Base-by-base conservation (phyloP, 2,888 invertebrate genomes). In the Fissipunctia ypsillon region DNA sequence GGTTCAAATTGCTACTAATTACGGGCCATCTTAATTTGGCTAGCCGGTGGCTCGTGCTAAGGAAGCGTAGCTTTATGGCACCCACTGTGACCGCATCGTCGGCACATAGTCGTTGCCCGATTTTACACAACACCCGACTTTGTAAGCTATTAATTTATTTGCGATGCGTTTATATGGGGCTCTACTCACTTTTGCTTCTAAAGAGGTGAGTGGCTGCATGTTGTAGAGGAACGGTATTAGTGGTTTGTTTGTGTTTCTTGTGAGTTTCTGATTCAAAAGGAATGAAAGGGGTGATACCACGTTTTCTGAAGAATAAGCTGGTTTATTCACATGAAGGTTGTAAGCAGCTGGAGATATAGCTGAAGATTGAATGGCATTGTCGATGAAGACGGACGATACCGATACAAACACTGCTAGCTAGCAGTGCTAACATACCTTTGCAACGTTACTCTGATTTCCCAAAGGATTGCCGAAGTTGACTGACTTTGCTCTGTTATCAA, bases 31-130 rank as follows among this genome's bases (percentile, higher is more conserved):
- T 73, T 86, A 86, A 61, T 84, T 50, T 93, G 93, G 95, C 80
- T 80, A 66, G 81, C 84, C 81, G 85, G 83, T 87, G 84, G 91
- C 89, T 89, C 86, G 90, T 92, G 91, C 89, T 92, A 93, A 94
- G 94, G 94, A 94, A 94, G 93, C 90, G 88, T 88, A 91, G 92
- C 91, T 95, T 95, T 95, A 95, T 93, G 93, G 91, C 85, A 87
- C 89, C 90, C 87, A 89, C 90, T 92, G 91, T 87, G 90, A 93
- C 94, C 94, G 83, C 94, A 93, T 87, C 89, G 93, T 89, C 86
- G 80, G 88, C 91, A 89, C 88, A 89, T 84, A 84, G 89, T 87
- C 88, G 89, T 89, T 89, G 89, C 86, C 88, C 89, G 90, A 92
- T 92, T 94, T 92, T 91, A 90, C 89, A 88, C 87, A 77, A 76